Conservation (phyloP, 2,888 invertebrate genomes). For the Malacosoma neustria region DNA sequence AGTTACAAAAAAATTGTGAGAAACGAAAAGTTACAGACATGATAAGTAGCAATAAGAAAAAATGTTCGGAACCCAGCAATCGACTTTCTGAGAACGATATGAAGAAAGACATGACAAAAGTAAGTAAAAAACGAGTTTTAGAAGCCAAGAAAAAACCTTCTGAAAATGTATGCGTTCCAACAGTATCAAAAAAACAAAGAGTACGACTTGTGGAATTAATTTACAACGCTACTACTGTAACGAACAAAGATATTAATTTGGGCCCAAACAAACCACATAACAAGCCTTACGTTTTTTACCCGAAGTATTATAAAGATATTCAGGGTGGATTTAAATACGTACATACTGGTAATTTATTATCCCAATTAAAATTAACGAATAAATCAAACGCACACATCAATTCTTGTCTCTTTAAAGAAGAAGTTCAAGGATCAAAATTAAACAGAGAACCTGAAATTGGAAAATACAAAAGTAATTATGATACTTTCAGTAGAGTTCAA, state of each 20-base stretch:
- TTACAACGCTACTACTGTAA: background rate
- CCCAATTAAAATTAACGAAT: too few relatives aligned
- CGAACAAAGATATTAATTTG: too few relatives aligned
- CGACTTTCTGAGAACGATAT: too few relatives aligned
- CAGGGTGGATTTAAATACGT: too few relatives aligned
- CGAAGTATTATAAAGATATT: background rate
- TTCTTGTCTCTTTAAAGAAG: too few relatives aligned
- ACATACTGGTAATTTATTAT: too few relatives aligned
- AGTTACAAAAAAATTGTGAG: slow-evolving; percentile 16
- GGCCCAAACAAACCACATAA: too few relatives aligned
- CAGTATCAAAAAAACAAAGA: background rate
- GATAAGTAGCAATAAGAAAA: background rate
- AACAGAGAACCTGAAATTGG: too few relatives aligned
- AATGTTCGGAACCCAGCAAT: background rate
- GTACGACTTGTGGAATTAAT: background rate
- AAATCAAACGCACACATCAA: too few relatives aligned
- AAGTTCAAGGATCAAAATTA: too few relatives aligned
- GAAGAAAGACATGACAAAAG: slow-evolving; percentile 12
- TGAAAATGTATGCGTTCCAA: background rate
- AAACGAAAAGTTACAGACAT: background rate
- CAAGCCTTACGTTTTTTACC: background rate
- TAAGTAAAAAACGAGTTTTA: slow-evolving; percentile 6
- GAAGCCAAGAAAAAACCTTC: background rate
- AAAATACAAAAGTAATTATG: too few relatives aligned
- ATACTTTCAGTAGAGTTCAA: background rate